These are phyloP conservation scores for Anseranas semipalmata DNA, from an alignment of 2,113 vertebrate species.

Conservation along the genomic window DNA sequence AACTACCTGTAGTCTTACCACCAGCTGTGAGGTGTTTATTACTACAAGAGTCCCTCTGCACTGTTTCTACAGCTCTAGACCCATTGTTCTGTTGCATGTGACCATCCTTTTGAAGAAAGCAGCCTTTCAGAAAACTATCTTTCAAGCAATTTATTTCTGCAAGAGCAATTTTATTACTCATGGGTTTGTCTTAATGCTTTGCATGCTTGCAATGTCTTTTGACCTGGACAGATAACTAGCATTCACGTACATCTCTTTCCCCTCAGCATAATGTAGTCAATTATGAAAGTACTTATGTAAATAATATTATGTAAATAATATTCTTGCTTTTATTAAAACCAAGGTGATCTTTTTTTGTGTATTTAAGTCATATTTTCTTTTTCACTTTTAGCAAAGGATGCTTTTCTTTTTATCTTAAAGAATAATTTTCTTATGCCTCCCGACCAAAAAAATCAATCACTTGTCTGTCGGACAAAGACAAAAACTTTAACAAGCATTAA, in stretches of 20 bases:
- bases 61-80: not conserved
- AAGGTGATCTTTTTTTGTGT: not conserved
- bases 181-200: not conserved
- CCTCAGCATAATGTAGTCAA: not conserved
- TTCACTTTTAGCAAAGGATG: not conserved
- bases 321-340: not conserved
- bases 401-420: not conserved
- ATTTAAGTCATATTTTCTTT: not conserved
- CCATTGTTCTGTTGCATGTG: not conserved
- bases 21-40: not conserved
- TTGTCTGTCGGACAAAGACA: not conserved
- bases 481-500: not conserved
- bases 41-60: too few relatives aligned
- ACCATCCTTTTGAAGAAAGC: not conserved
- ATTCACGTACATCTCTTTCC: not conserved
- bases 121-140: not conserved
- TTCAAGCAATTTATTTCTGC: not conserved
- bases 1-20: not conserved
- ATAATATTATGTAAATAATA: not conserved
- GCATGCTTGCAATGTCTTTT: not conserved
- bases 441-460: not conserved
- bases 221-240: not conserved
- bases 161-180: not conserved
- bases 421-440: not conserved
- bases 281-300: not conserved